Evolutionary conservation across 2,113 vertebrate species (phyloP).

Genomic region (Baryphthengus martii): DNA sequence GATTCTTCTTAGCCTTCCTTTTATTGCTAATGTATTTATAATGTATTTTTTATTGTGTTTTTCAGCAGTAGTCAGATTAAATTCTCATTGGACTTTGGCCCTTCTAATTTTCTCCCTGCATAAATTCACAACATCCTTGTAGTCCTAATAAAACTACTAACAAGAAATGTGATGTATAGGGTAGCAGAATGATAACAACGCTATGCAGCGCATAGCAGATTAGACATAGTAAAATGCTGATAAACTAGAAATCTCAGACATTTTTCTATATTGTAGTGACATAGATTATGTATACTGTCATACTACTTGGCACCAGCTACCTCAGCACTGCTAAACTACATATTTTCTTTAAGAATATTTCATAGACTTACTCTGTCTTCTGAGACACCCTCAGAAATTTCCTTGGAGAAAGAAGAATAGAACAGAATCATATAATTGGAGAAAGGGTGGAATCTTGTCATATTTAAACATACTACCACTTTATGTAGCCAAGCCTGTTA

Average conservation of each 20-base stretch:
- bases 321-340: background rate
- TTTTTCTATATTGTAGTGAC: background rate
- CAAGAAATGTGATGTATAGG: background rate
- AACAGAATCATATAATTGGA: no score
- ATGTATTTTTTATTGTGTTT: no score
- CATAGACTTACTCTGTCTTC: rapidly evolving
- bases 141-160: background rate
- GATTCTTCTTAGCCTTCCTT: no score
- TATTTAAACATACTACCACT: background rate
- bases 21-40: no score
- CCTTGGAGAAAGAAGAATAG: background rate
- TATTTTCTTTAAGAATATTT: background rate
- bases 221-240: background rate
- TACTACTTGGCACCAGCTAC: background rate
- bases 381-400: background rate
- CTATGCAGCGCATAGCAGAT: background rate
- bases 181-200: background rate
- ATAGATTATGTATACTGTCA: background rate
- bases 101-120: background rate
- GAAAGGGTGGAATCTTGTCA: background rate
- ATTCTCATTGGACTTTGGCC: background rate
- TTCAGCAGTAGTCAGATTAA: no score
- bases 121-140: background rate
- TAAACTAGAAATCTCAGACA: background rate
- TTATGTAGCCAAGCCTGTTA: background rate